Percentiles rank a stretch among this genome's conserved stretches.
Conservation (phyloP, 1,140 invertebrate genomes). For the Lethrus apterus region DNA sequence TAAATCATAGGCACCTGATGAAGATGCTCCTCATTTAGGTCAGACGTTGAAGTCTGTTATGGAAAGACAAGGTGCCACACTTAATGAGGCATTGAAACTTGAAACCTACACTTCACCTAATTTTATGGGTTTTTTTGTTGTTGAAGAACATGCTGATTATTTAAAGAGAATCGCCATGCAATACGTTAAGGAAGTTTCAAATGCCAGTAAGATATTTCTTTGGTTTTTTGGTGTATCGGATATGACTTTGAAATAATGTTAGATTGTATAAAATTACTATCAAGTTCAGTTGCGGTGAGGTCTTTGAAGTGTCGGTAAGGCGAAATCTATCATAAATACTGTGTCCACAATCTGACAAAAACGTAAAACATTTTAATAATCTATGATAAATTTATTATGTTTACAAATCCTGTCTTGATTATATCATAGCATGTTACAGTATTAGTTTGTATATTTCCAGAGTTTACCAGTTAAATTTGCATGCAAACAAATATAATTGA, state of each 20-base stretch:
- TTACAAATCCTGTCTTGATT: too few species aligned
- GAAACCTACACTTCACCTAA: conserved; percentile 77
- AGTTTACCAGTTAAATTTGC: too few species aligned
- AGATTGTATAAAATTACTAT: not conserved
- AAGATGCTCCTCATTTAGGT: conserved; percentile 57
- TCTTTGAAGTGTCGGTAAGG: too few species aligned
- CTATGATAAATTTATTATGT: too few species aligned
- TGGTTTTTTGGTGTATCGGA: not conserved
- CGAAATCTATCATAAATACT: too few species aligned
- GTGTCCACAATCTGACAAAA: too few species aligned
- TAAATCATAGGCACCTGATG: conserved; percentile 60
- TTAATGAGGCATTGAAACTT: conserved; percentile 56
- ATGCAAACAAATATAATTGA: too few species aligned
- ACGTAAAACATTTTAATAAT: too few species aligned
- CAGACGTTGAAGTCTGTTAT: conserved; percentile 60
- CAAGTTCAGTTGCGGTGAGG: not conserved
- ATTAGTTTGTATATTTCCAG: too few species aligned
- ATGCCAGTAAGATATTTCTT: conserved; percentile 51
- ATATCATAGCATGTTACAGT: too few species aligned
- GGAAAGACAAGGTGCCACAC: conserved; percentile 53
- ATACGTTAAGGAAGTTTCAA: conserved; percentile 69
- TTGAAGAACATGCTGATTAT: conserved; percentile 67
- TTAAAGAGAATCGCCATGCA: conserved; percentile 66
- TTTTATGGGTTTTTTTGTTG: conserved; percentile 81
- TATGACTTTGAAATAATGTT: not conserved